Evolutionary conservation across 2,113 vertebrate genomes (phyloP).

Genomic region (Bettongia penicillata): DNA sequence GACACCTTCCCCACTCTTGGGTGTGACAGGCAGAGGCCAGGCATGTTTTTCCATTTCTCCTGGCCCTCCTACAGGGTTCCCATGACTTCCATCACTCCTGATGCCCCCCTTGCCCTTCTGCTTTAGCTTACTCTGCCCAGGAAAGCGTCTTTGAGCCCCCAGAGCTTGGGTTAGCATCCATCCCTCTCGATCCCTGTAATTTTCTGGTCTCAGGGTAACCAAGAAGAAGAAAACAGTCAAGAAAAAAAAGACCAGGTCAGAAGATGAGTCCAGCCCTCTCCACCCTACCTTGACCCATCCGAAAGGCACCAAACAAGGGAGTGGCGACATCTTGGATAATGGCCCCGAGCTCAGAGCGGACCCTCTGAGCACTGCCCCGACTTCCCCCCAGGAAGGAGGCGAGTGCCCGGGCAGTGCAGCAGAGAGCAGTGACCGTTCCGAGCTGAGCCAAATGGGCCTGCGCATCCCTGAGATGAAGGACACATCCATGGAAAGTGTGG

Average conservation of each 20-base stretch:
- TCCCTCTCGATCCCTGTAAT: background rate
- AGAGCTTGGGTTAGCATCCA: background rate
- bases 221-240: slow-evolving; percentile 91
- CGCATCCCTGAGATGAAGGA: slow-evolving; percentile 93
- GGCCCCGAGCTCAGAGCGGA: slow-evolving; percentile 65
- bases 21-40: background rate
- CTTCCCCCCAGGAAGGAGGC: background rate
- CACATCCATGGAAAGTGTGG: slow-evolving; percentile 93
- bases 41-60: background rate
- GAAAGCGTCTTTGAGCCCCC: background rate
- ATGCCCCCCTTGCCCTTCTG: background rate
- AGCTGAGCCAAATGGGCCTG: slow-evolving; percentile 79
- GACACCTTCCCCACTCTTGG: too few species aligned
- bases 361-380: accelerated
- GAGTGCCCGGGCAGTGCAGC: background rate
- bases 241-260: slow-evolving; percentile 86
- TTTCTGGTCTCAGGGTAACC: slow-evolving; percentile 86
- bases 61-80: background rate
- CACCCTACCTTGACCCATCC: background rate
- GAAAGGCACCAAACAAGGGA: slow-evolving; percentile 36
- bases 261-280: slow-evolving; percentile 61
- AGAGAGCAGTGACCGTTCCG: background rate
- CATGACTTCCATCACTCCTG: background rate
- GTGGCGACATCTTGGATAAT: accelerated
- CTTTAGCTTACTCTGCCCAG: background rate